Conservation (phyloP, 2,113 vertebrate species). For the Fukomys damarensis region DNA sequence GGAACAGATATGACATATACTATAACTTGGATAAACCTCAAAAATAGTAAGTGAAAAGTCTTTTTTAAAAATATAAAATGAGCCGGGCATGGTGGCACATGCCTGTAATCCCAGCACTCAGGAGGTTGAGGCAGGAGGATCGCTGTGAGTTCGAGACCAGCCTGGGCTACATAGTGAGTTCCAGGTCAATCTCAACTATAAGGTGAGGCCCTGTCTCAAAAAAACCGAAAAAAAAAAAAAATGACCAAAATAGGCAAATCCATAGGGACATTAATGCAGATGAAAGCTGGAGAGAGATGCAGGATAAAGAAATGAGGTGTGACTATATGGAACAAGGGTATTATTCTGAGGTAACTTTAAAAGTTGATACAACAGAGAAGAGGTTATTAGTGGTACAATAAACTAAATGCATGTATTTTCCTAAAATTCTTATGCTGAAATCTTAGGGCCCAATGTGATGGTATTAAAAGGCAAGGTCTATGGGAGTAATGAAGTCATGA, state of each 20-base stretch:
- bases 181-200: no score
- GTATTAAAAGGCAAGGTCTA: background rate
- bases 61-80: no score
- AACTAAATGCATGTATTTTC: background rate
- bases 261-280: background rate
- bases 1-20: background rate
- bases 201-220: no score
- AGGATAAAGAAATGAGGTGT: background rate
- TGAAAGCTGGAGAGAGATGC: background rate
- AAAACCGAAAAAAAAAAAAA: no score
- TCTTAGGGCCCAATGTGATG: background rate
- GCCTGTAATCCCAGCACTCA: no score
- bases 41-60: background rate
- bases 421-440: background rate
- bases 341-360: background rate
- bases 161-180: no score
- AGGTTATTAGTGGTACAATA: background rate
- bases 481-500: background rate
- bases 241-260: background rate
- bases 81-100: no score
- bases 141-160: no score
- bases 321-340: background rate
- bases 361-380: background rate
- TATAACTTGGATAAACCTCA: background rate
- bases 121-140: no score